Percentiles rank a stretch among this genome's conserved stretches.
These are phyloP conservation scores for Notarius lentiginosus DNA, from an alignment of 2,113 vertebrate species.

Conservation along the genomic window DNA sequence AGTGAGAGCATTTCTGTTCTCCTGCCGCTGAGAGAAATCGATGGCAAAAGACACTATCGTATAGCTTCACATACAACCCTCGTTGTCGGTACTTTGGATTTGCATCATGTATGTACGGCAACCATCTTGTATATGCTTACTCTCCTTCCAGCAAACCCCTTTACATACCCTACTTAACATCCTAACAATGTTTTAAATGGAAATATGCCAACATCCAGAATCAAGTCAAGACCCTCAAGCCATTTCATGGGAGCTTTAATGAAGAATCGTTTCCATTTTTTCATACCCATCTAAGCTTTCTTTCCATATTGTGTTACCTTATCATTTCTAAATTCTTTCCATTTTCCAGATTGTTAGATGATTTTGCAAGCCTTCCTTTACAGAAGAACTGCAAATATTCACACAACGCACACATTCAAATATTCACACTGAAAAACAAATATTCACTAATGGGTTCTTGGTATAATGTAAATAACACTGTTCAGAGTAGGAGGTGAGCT, in stretches of 20 bases:
- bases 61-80: background rate
- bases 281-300: background rate
- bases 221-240: background rate
- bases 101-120: background rate
- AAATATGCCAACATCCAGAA: background rate
- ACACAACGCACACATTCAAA: slow-evolving; percentile 2
- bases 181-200: background rate
- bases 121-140: background rate
- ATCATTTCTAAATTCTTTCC: background rate
- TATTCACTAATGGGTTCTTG: slow-evolving; percentile 5
- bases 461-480: background rate
- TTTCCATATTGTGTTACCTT: background rate
- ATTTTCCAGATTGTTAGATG: background rate
- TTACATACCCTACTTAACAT: background rate
- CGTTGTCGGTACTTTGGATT: background rate
- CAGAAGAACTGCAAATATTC: background rate
- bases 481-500: background rate
- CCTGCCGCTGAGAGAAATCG: background rate
- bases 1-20: background rate
- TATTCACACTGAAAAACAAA: slow-evolving; percentile 42
- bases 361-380: background rate
- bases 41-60: background rate
- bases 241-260: background rate
- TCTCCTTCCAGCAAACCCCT: background rate
- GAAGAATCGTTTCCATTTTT: background rate